Conservation (phyloP, 2,888 invertebrate genomes). For the Euzophera pinguis region DNA sequence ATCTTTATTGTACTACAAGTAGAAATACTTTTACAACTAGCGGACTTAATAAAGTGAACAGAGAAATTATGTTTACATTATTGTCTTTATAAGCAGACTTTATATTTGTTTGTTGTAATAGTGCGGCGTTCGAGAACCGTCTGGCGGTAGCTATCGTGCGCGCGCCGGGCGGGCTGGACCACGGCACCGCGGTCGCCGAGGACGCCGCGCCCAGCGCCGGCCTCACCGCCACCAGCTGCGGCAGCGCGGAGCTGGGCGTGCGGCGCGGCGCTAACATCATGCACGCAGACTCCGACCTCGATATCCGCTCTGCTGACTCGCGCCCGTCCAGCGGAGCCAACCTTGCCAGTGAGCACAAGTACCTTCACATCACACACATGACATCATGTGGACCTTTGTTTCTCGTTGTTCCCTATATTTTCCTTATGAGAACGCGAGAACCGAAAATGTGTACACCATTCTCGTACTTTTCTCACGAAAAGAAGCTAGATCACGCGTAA, state of each 20-base stretch:
- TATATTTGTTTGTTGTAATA: conserved; percentile 38
- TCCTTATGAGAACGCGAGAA: too few relatives aligned
- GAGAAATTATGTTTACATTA: too few relatives aligned
- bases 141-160: conserved; percentile 94
- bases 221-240: conserved; percentile 36
- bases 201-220: conserved; percentile 58
- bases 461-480: too few relatives aligned
- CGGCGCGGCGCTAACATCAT: conserved; percentile 66
- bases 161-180: conserved; percentile 92
- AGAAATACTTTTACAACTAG: too few relatives aligned
- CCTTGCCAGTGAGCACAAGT: conserved; percentile 52
- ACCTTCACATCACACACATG: too few relatives aligned
- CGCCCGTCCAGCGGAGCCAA: conserved; percentile 46
- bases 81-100: too few relatives aligned
- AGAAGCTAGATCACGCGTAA: too few relatives aligned
- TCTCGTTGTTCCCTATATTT: too few relatives aligned
- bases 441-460: too few relatives aligned
- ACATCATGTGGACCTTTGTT: too few relatives aligned
- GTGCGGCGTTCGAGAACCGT: conserved; percentile 95
- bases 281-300: conserved; percentile 87
- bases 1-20: too few relatives aligned
- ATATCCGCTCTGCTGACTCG: conserved; percentile 67
- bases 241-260: conserved; percentile 66
- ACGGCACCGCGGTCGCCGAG: conserved; percentile 74
- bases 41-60: too few relatives aligned